Evolutionary conservation across 2,113 vertebrate genomes (phyloP), one percentile per base, ranked within the genome.

Genomic region (Pongo pygmaeus): DNA sequence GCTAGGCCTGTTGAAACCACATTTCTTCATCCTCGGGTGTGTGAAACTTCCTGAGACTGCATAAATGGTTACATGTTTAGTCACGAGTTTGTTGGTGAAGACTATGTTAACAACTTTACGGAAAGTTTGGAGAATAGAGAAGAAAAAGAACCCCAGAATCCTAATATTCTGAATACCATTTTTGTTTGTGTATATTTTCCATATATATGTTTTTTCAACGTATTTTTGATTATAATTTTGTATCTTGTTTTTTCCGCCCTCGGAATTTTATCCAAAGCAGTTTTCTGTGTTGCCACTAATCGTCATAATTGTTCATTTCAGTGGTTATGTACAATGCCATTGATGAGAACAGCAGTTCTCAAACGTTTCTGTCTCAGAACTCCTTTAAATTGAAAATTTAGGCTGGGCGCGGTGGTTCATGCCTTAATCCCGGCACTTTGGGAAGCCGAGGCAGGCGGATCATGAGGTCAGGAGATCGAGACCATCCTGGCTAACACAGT

Each of bases 171-270:
- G 72, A 84, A 43, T 79, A 69, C 43, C 22, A 7, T 89, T 90
- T 70, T 95, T 46, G 52, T 87, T 69, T 93, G 85, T 84, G 27
- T 61, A 4, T 84, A 18, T 85, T 96, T 27, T 64, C 43, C 50
- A 46, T 85, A 40, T 74, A 14, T 27, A 72, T 85, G 52, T 74
- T 67, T 86, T 93, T 61, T 72, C 55, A 27, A n/a, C 38, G 13
- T 93, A 84, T 30, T 84, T 86, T 86, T 61, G 43, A 43, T 72
- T 38, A 38, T 86, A 85, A 52, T 74, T 35, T 94, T 96, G 84
- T 55, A 38, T 83, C 30, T 11, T 88, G 30, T 3, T 74, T 69
- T 70, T 32, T 79, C 38, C 46, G 10, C 46, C 46, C 35, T 81
- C 14, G 35, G 55, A 77, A 84, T 75, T 67, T 88, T 86, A 70